A percentile compares a stretch with the other conserved stretches of the same genome.
These are phyloP conservation scores for Pomatorhinus ruficollis DNA, from an alignment of 2,113 vertebrate genomes.

Conservation along the genomic window DNA sequence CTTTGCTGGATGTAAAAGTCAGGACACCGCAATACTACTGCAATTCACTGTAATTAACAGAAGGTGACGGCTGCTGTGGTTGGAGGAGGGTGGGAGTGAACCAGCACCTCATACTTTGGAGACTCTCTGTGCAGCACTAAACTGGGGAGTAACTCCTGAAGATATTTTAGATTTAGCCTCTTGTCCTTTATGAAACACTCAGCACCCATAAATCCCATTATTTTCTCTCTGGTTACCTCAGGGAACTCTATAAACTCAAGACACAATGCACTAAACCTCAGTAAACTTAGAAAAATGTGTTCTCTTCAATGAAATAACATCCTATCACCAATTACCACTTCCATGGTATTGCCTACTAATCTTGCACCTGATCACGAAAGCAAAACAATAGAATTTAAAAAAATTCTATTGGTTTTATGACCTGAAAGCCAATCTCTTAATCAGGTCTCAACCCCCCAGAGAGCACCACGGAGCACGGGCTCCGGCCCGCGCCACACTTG, in stretches of 20 bases:
- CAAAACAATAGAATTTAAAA: too few relatives aligned
- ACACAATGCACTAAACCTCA: neutral
- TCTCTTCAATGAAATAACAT: neutral
- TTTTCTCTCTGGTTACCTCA: neutral
- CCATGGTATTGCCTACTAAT: neutral
- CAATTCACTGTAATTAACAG: neutral
- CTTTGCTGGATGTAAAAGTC: neutral
- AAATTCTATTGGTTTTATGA: too few relatives aligned
- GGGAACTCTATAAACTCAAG: neutral
- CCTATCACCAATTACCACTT: neutral
- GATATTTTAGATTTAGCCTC: neutral
- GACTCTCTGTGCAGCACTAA: neutral
- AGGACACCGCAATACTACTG: fast-evolving
- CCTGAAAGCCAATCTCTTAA: too few relatives aligned
- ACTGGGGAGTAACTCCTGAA: neutral
- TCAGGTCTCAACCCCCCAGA: too few relatives aligned
- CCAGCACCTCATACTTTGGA: neutral
- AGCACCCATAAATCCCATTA: neutral
- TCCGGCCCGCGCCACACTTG: too few relatives aligned
- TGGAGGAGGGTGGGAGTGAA: neutral
- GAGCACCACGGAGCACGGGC: too few relatives aligned
- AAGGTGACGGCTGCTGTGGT: neutral
- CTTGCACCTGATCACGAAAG: neutral
- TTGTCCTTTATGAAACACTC: neutral
- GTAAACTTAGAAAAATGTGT: neutral